Conservation (phyloP, 2,888 invertebrate species). For the Pseudeuparius sepicola region DNA sequence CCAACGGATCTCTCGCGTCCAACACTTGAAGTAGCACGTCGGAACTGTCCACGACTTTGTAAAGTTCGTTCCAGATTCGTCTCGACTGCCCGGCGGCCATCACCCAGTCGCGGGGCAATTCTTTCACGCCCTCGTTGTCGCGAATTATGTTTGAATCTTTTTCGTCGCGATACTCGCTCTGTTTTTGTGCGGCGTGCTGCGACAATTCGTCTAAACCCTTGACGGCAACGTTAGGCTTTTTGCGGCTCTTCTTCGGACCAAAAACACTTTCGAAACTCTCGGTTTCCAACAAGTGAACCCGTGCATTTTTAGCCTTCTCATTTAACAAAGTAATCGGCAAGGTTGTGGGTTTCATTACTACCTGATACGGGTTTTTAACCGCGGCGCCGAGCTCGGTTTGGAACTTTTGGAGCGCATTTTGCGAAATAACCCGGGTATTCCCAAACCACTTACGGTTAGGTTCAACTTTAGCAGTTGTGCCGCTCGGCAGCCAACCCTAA, state of each 20-base stretch:
- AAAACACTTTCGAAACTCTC: constrained; percentile 92
- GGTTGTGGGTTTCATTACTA: constrained; percentile 93
- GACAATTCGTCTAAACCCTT: constrained; percentile 71
- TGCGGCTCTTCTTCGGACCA: constrained; percentile 88
- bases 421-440: constrained; percentile 93
- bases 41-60: constrained; percentile 97
- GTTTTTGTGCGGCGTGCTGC: constrained; percentile 58
- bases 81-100: constrained; percentile 94
- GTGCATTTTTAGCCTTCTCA: constrained; percentile 79
- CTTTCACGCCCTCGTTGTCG: constrained; percentile 70
- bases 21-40: constrained; percentile 94
- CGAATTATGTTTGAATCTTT: constrained; percentile 78
- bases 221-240: constrained; percentile 71
- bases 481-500: constrained; percentile 69
- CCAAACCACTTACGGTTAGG: constrained; percentile 99
- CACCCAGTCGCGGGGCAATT: constrained; percentile 83
- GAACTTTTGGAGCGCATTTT: constrained; percentile 78
- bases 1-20: constrained; percentile 95
- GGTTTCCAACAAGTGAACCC: constrained; percentile 92
- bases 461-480: constrained; percentile 88
- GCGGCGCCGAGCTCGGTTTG: constrained; percentile 93
- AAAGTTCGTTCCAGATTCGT: constrained; percentile 97
- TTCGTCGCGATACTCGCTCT: constrained; percentile 66
- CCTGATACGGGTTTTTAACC: constrained; percentile 92
- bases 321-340: constrained; percentile 89